These are phyloP conservation scores for Neotoxoptera formosana DNA, from an alignment of 1,140 invertebrate genomes.

Conservation along the genomic window DNA sequence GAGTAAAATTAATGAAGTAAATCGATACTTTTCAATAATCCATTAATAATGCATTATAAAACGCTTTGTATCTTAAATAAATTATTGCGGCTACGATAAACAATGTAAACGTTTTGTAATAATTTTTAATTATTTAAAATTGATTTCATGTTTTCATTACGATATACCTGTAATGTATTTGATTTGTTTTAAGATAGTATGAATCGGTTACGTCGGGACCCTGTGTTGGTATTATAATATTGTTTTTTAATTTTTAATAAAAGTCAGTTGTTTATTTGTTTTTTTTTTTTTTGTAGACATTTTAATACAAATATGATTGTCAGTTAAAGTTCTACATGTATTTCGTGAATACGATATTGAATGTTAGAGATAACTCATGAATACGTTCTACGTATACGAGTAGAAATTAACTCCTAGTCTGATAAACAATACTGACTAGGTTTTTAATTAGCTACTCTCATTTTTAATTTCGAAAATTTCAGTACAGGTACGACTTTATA, in stretches of 20 bases:
- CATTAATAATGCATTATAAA: neutral
- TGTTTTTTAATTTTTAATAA: neutral
- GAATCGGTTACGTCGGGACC: neutral
- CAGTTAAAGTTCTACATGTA: no score
- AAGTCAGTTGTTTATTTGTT: neutral
- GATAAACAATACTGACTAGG: neutral
- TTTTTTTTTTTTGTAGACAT: no score
- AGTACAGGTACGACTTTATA: no score
- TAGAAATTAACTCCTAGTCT: no score
- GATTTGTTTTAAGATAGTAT: neutral
- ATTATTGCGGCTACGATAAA: neutral
- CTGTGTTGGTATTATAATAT: neutral
- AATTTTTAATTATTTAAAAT: neutral
- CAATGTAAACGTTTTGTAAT: neutral
- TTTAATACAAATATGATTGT: no score
- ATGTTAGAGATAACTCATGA: no score
- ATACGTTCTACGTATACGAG: no score
- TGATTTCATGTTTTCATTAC: neutral
- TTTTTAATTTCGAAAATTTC: neutral
- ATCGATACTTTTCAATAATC: neutral
- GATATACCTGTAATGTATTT: neutral
- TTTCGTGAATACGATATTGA: no score
- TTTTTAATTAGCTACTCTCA: neutral
- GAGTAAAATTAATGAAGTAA: neutral
- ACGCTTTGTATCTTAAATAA: neutral